A percentile compares a stretch with the other conserved stretches of the same genome.
Evolutionary conservation across 2,888 invertebrate genomes (phyloP).

Genomic region (Brenthis hecate): DNA sequence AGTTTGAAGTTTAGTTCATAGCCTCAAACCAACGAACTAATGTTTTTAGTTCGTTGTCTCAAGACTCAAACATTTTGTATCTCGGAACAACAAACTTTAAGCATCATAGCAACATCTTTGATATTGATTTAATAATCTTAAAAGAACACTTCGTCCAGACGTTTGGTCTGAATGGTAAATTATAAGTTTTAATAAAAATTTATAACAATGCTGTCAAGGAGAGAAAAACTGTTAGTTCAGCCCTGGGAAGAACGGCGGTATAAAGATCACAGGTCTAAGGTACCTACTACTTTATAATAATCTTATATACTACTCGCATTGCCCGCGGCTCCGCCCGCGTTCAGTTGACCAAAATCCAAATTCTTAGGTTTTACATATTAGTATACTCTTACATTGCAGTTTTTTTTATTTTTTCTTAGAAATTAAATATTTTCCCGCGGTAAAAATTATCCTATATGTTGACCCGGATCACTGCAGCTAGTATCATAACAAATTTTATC

Average conservation of each 20-base stretch:
- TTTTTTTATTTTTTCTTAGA: too few species aligned
- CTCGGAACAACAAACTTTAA: background rate
- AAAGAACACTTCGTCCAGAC: background rate
- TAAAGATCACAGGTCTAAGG: slow-evolving; percentile 87
- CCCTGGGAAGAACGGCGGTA: slow-evolving; percentile 88
- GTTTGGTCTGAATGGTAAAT: background rate
- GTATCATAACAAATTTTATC: too few species aligned
- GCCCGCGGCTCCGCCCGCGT: too few species aligned
- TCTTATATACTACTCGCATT: background rate
- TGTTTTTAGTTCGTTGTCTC: too few species aligned
- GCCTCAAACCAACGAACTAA: too few species aligned
- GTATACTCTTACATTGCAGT: too few species aligned
- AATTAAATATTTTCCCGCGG: too few species aligned
- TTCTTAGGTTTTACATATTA: too few species aligned
- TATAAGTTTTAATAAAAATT: background rate
- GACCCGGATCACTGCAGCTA: too few species aligned
- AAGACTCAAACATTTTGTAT: background rate
- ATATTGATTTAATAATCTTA: slow-evolving; percentile 29
- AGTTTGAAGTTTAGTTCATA: too few species aligned
- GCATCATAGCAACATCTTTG: slow-evolving; percentile 22
- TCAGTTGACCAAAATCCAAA: too few species aligned
- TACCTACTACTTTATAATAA: slow-evolving; percentile 48
- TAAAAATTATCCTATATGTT: too few species aligned
- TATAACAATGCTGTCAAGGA: slow-evolving; percentile 84
- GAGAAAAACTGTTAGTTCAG: slow-evolving; percentile 86